These are phyloP conservation scores for Littorina saxatilis DNA, from an alignment of 1,140 invertebrate genomes.

Conservation along the genomic window DNA sequence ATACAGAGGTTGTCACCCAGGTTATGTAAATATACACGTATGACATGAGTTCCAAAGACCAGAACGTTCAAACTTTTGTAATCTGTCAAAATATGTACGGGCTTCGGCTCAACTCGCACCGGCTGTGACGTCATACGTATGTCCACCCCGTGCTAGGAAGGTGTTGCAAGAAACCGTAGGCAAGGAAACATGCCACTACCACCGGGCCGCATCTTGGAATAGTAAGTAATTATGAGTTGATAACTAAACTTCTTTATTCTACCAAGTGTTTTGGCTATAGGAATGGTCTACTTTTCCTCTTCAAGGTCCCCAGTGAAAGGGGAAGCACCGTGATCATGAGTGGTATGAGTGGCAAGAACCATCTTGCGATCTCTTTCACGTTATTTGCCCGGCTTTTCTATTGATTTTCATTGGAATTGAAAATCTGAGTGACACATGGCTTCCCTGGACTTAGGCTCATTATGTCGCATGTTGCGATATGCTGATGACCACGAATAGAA, in stretches of 20 bases:
- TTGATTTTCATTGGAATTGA: background rate
- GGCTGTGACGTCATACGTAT: slow-evolving; percentile 44
- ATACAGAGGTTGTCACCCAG: too few relatives aligned
- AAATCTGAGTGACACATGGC: slow-evolving; percentile 1
- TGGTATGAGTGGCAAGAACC: background rate
- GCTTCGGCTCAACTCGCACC: slow-evolving; percentile 1
- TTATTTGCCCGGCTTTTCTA: background rate
- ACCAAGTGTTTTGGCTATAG: too few relatives aligned
- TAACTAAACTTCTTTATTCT: too few relatives aligned
- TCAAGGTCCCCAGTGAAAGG: too few relatives aligned
- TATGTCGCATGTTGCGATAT: too few relatives aligned
- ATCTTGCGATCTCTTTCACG: slow-evolving; percentile 3
- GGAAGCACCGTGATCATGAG: too few relatives aligned
- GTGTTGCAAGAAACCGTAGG: slow-evolving; percentile 27
- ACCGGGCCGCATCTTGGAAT: slow-evolving; percentile 40
- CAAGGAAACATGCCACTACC: slow-evolving; percentile 39
- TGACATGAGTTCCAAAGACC: too few relatives aligned
- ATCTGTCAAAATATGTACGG: too few relatives aligned
- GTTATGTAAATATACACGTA: too few relatives aligned
- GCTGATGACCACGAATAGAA: too few relatives aligned
- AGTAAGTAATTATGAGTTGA: slow-evolving; percentile 38
- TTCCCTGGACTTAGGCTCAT: background rate
- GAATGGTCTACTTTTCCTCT: too few relatives aligned
- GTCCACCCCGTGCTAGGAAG: slow-evolving; percentile 44
- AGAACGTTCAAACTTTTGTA: too few relatives aligned